Evolutionary conservation across 2,888 invertebrate species (phyloP), one percentile per base, ranked within the genome.

Genomic region (Elegia similella): DNA sequence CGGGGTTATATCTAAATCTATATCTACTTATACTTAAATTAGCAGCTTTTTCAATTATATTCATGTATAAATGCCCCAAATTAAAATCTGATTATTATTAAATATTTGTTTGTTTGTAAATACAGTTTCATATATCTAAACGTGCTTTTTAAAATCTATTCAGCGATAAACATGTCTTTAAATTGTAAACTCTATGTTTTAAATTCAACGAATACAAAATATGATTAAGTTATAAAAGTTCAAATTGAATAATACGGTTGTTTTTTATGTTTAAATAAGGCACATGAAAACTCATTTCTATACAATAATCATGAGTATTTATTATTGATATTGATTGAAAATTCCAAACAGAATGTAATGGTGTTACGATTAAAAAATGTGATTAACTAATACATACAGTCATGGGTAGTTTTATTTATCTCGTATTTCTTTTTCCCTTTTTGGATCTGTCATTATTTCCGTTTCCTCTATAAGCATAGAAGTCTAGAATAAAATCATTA

Each of bases 21-120:
- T 7, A 30, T 15, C 16, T 34, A 17, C 8, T 16, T 16, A 16
- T 34, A 34, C 34, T 16, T 16, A 50, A 34, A 12, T 44, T 32
- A 32, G 44, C 16, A 55, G 17, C 16, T 16, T 32, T 44, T 55
- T 16, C 12, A 32, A 38, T 32, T 7, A 16, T 17, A 16, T 42
- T 42, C 43, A 13, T 53, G 42, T 46, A n/a, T 16, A 17, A 46
- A n/a, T 56, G 59, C 59, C 59, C 59, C 57, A 59, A 57, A 34
- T n/a, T 42, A 50, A 55, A 17, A 17, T 48, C 12, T 38, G n/a
- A 6, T 38, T 3, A 38, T n/a, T 12, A 10, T 38, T 34, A 8
- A 10, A 34, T 34, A 30, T 6, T 42, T 23, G 23, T 42, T 17
- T 23, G 34, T 32, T 46, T 46, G 46, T 46, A 46, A 17, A 46